Base-by-base conservation (phyloP, 2,888 invertebrate genomes). In the Siphlonurus alternatus region DNA sequence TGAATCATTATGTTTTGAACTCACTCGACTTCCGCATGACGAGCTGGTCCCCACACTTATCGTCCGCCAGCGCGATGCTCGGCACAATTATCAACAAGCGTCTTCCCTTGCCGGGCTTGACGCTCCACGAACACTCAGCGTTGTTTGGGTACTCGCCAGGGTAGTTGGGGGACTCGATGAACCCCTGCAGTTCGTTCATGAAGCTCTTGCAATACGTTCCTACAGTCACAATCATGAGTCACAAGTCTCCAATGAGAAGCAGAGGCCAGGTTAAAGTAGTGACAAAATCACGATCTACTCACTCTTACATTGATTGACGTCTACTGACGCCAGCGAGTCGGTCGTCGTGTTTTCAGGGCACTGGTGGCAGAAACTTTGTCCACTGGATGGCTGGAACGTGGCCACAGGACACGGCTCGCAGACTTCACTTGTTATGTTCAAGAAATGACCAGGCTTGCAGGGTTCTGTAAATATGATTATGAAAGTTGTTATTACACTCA, bases 161-260 rank as follows among this genome's bases (percentile, higher is more conserved):
- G 69, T 74, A 77, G 69, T 77, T 77, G 3, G 77, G 77, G n/a
- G 74, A 75, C 68, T 75, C 73, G 53, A 77, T 72, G 61, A 73
- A 71, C 1, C 77, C 77, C 7, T 66, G 66, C 22, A 70, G 65
- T 19, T 70, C 67, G 7, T 67, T 67, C 19, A 69, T 69, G 59
- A 67, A 69, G 38, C 69, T 69, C n/a, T 66, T 67, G 66, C 70
- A 70, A 53, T 66, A 61, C 18, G 59, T 67, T 60, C 69, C 70
- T 70, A 54, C 1, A 65, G 56, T 61, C 19, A 15, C 19, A 19
- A 7, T 25, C 2, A 61, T 19, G 18, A 25, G 15, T n/a, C 1
- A 10, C 15, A 19, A 61, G 5, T 2, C 22, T 1, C 22, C 24
- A 2, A 59, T 59, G 3, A 2, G 19, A 20, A 10, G 5, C n/a